Percentiles rank a stretch among this genome's conserved stretches.
Evolutionary conservation across 2,113 vertebrate genomes (phyloP).

Genomic region (Lontra canadensis): DNA sequence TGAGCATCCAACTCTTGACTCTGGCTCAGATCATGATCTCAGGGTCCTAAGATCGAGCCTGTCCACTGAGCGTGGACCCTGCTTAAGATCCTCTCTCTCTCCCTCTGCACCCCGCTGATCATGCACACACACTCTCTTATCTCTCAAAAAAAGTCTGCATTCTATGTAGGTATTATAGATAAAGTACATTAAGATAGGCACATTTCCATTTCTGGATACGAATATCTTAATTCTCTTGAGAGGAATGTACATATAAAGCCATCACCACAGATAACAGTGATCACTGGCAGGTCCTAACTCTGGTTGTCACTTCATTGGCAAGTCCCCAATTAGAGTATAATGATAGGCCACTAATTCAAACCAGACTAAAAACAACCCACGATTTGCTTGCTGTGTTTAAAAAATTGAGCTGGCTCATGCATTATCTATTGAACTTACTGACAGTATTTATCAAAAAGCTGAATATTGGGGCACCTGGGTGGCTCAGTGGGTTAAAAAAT

Average conservation of each 20-base stretch:
- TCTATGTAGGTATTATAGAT: constrained; percentile 28
- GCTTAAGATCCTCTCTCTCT: not conserved
- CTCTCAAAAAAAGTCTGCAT: constrained; percentile 51
- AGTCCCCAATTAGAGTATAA: constrained; percentile 63
- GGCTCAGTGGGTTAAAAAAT: not conserved
- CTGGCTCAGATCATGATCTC: not conserved
- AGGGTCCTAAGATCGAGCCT: not conserved
- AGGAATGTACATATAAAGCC: constrained; percentile 60
- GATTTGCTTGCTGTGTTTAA: constrained; percentile 46
- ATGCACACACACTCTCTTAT: not conserved
- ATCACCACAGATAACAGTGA: constrained; percentile 19
- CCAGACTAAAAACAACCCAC: constrained; percentile 13
- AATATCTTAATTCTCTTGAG: constrained; percentile 75
- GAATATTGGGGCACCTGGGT: not conserved
- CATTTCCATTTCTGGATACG: constrained; percentile 69
- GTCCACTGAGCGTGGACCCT: not conserved
- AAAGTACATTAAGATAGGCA: constrained; percentile 61
- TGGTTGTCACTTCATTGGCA: constrained; percentile 64
- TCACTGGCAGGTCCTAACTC: constrained; percentile 66
- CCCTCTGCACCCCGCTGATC: not conserved
- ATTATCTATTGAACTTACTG: not conserved
- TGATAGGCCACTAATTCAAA: constrained; percentile 64
- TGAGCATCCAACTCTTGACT: not conserved
- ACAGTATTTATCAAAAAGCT: not conserved
- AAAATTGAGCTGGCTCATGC: not conserved